Evolutionary conservation across 2,888 invertebrate species (phyloP).

Genomic region (Trichogramma evanescens): DNA sequence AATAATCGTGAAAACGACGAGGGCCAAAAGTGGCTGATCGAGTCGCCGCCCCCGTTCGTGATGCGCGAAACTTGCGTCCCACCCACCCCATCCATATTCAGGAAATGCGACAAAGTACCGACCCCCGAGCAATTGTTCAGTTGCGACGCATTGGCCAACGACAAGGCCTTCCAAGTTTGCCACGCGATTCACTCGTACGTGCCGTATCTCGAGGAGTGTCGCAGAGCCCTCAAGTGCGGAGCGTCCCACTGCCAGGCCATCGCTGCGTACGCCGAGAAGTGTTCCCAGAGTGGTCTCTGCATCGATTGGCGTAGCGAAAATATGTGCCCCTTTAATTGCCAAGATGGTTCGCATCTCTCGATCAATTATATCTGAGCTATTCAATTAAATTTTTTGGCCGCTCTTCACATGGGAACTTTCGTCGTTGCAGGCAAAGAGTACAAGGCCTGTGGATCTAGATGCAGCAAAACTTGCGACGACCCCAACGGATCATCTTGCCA

Average conservation of each 20-base stretch:
- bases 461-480: constrained; percentile 62
- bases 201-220: constrained; percentile 63
- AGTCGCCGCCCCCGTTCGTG: constrained; percentile 18
- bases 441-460: constrained; percentile 55
- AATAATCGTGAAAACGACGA: constrained; percentile 55
- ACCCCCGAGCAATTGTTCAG: background rate
- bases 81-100: no score
- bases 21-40: constrained; percentile 54
- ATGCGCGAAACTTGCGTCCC: no score
- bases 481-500: constrained; percentile 38
- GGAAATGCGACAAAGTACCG: background rate
- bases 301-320: constrained; percentile 61
- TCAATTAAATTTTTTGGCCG: background rate
- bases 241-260: constrained; percentile 59
- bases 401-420: background rate
- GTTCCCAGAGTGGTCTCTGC: constrained; percentile 64
- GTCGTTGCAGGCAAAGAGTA: constrained; percentile 47
- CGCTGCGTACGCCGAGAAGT: constrained; percentile 68
- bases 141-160: constrained; percentile 6
- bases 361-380: background rate
- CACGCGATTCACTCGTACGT: constrained; percentile 65
- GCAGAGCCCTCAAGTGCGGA: constrained; percentile 56
- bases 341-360: constrained; percentile 39
- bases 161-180: constrained; percentile 46
- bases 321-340: constrained; percentile 63